Evolutionary conservation across 2,113 vertebrate species (phyloP), one percentile per base, ranked within the genome.

Genomic region (Gopherus flavomarginatus): DNA sequence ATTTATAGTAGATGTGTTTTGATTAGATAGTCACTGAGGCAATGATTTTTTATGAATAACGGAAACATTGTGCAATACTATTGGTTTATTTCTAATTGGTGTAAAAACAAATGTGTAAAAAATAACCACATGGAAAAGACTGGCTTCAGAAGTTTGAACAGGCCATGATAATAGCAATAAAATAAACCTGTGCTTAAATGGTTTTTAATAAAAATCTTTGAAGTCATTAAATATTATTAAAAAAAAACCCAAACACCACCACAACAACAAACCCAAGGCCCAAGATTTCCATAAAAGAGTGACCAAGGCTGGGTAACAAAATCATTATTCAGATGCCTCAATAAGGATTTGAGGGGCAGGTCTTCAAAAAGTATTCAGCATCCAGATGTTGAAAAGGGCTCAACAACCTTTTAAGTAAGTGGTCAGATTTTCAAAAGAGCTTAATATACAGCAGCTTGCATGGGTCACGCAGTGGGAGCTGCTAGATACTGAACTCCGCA

Each of bases 71-170:
- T 94, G 85, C 77, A 96, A 96, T 93, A 95, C 95, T 98, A 97
- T 47, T 96, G 83, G 79, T 94, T 97, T 96, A 93, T 89, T 96
- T 97, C 84, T 98, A 97, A 97, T 97, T 96, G 91, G 96, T 92
- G 44, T 88, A 47, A 24, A 86, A 54, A 50, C 31, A 21, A 82
- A 35, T 59, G 81, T 83, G 57, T 65, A 62, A 54, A 49, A 7
- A 19, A 92, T 79, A 81, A 82, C 95, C 83, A 90, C 93, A 94
- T 94, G 93, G 95, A 97, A 97, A 98, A 95, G 44, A 44, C 24
- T 96, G 89, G 79, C 95, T 96, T 97, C 92, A 97, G 96, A 94
- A 86, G 42, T 93, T 96, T 95, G 96, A 96, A 93, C 96, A 96
- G 87, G 95, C 94, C 92, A 49, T 94, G 95, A 87, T 94, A 96